Percentiles rank a stretch among this genome's conserved stretches.
Evolutionary conservation across 2,797 vertebrate genomes (phyloP).

Genomic region (Tapera naevia): DNA sequence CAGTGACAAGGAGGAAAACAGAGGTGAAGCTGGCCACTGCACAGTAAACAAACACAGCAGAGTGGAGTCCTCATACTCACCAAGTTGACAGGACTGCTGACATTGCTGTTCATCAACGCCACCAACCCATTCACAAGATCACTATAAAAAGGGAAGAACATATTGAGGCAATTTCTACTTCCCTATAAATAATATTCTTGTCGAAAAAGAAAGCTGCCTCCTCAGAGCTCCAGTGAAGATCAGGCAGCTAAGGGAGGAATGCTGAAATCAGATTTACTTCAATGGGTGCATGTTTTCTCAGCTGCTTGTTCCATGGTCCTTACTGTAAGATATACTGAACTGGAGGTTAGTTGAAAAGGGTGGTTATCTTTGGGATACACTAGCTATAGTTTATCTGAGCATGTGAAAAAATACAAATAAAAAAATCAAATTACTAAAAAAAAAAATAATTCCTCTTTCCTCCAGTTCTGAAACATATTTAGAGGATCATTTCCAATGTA

Average conservation of each 20-base stretch:
- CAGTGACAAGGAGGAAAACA: neutral
- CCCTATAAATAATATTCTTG: neutral
- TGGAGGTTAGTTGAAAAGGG: neutral
- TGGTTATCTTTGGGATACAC: neutral
- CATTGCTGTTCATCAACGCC: constrained; percentile 96
- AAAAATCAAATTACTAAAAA: neutral
- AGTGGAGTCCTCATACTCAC: constrained; percentile 76
- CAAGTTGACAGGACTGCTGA: constrained; percentile 98
- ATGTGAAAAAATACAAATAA: neutral
- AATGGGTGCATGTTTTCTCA: neutral
- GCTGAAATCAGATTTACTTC: neutral
- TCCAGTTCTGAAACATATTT: neutral
- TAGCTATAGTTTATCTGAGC: neutral
- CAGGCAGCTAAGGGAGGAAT: neutral
- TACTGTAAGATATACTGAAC: neutral
- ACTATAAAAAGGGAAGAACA: constrained; percentile 70
- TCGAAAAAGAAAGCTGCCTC: neutral
- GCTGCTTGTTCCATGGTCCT: neutral
- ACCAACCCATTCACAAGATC: constrained; percentile 97
- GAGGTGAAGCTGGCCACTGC: neutral
- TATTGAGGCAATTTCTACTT: neutral
- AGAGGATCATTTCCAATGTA: neutral
- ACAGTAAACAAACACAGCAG: neutral
- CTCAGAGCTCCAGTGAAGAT: neutral
- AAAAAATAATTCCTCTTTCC: neutral